Conservation (phyloP, 2,888 invertebrate genomes). For the Microdon myrmicae region DNA sequence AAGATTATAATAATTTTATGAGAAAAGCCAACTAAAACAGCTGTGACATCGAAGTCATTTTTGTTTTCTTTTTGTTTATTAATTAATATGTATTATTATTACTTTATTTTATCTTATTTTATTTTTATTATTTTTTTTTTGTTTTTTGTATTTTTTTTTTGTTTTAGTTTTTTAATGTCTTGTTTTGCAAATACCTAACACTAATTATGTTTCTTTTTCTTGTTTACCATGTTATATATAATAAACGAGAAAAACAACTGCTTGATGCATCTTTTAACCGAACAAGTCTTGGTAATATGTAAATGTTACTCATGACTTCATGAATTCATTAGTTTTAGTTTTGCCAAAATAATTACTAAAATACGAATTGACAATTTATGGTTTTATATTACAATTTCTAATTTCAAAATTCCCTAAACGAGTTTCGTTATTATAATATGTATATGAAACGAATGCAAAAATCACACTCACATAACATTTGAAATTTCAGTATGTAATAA, state of each 20-base stretch:
- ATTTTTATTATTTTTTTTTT: neutral
- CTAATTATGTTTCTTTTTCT: neutral
- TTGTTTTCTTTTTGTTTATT: constrained; percentile 20
- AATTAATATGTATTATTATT: constrained; percentile 39
- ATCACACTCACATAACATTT: constrained; percentile 48
- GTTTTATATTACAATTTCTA: constrained; percentile 49
- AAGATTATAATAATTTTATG: constrained; percentile 51
- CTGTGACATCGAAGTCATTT: constrained; percentile 47
- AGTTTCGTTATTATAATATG: constrained; percentile 61
- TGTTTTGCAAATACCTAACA: neutral
- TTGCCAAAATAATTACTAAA: constrained; percentile 49
- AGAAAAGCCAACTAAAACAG: constrained; percentile 51
- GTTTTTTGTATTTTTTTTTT: constrained; percentile 8
- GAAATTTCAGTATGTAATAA: constrained; percentile 47
- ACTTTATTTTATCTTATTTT: constrained; percentile 1
- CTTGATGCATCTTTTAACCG: constrained; percentile 20
- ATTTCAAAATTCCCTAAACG: constrained; percentile 65
- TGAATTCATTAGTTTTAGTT: too few species aligned
- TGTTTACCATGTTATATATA: constrained; percentile 23
- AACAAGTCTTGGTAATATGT: constrained; percentile 43
- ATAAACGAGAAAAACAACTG: constrained; percentile 33
- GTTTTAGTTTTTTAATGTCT: neutral
- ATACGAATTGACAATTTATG: constrained; percentile 52
- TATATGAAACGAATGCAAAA: constrained; percentile 51
- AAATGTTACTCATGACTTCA: constrained; percentile 39